phyloP scores from a whole-genome alignment of 2,888 invertebrate genomes.

The Elgonia sp. region DNA sequence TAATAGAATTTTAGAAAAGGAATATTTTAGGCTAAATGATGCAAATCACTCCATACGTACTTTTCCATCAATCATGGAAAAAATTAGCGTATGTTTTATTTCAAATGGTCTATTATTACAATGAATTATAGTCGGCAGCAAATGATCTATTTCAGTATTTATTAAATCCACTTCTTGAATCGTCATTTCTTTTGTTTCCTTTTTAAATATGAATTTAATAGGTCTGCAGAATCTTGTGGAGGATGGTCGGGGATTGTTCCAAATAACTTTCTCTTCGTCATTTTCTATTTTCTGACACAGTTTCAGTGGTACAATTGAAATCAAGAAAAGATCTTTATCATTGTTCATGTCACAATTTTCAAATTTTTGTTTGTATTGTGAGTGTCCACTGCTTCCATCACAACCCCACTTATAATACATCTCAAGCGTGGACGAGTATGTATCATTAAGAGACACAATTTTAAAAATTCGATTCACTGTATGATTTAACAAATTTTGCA shows the following conservation, averaged over 20 bases:
- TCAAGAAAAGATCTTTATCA: slow-evolving; percentile 20
- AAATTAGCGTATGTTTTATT: slow-evolving; percentile 48
- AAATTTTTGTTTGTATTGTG: slow-evolving; percentile 32
- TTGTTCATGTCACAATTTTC: slow-evolving; percentile 1
- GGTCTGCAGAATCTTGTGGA: slow-evolving; percentile 54
- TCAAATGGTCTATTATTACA: neutral
- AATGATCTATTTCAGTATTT: slow-evolving; percentile 37
- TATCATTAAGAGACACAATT: neutral
- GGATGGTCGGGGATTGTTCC: slow-evolving; percentile 45
- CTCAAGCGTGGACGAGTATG: neutral
- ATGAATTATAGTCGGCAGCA: neutral
- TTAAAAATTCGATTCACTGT: slow-evolving; percentile 28
- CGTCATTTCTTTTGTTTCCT: slow-evolving; percentile 43
- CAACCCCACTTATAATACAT: slow-evolving; percentile 53
- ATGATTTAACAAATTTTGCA: slow-evolving; percentile 34
- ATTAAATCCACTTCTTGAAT: slow-evolving; percentile 19
- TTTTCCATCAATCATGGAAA: slow-evolving; percentile 73
- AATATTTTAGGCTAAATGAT: too few relatives aligned
- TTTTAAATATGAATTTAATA: slow-evolving; percentile 39
- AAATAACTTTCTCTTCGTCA: slow-evolving; percentile 15
- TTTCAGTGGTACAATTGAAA: slow-evolving; percentile 46
- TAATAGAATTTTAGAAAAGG: too few relatives aligned
- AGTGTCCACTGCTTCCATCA: slow-evolving; percentile 41
- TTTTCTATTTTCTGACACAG: too few relatives aligned
- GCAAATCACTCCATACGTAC: too few relatives aligned